Evolutionary conservation across 2,888 invertebrate species (phyloP), one percentile per base, ranked within the genome.

Genomic region (Choreutis nemorana): DNA sequence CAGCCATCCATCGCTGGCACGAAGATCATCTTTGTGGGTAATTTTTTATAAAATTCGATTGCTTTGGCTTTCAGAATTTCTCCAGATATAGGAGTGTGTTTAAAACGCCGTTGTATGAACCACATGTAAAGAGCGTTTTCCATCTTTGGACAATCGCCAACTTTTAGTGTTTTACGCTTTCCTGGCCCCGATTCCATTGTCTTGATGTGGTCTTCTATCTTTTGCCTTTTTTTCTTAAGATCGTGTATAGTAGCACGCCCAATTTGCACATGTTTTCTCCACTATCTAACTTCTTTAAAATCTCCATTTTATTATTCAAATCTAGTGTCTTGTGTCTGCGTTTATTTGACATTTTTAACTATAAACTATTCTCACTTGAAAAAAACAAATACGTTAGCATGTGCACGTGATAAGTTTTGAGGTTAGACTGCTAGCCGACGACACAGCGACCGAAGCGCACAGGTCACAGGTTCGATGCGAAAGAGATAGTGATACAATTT

Each of bases 1-100:
- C 26, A 53, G 36, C 54, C 51, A 53, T 31, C 49, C 49, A 34
- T 35, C 36, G 28, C 49, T 53, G 32, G 48, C 51, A 39, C 40
- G 39, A 44, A 54, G 51, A 39, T 46, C 44, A 42, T 44, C 41
- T 41, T 47, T 47, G 12, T 41, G n/a, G 34, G 42, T 45, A 31
- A 39, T 38, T 44, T 44, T 40, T 41, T 38, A 42, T 45, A 44
- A 37, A 50, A 46, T 35, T 45, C 39, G 23, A 43, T 44, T 33
- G 48, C 46, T 42, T 49, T 50, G n/a, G 37, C 34, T 38, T 34
- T 42, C 31, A 45, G 30, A 26, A 45, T 42, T 36, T 45, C 45
- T 34, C 46, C 50, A 37, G 44, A 42, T 32, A 50, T 28, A 37
- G 44, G 42, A 39, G 35, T 42, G 32, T 50, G 37, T 38, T 40